A percentile compares a stretch with the other conserved stretches of the same genome.
Conservation (phyloP, 2,888 invertebrate genomes). For the Isotomurus palustris region DNA sequence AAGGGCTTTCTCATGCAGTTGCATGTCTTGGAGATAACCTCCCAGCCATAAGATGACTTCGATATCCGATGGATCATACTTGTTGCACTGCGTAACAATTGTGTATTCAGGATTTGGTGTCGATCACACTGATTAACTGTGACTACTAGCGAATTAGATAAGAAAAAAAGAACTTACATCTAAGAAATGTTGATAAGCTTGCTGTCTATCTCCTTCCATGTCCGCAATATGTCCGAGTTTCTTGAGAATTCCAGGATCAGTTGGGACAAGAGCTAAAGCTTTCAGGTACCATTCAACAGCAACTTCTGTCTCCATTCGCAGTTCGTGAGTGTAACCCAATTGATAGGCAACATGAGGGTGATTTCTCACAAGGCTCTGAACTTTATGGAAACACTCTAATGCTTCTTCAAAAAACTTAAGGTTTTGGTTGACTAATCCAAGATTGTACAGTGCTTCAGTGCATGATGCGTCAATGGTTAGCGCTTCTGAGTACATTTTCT, state of each 20-base stretch:
- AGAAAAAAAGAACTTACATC: conserved; percentile 57
- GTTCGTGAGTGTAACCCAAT: conserved; percentile 71
- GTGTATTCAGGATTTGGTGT: background rate
- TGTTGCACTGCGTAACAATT: conserved; percentile 57
- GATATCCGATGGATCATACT: conserved; percentile 66
- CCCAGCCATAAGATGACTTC: conserved; percentile 83
- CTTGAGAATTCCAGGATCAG: conserved; percentile 83
- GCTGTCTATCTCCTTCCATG: conserved; percentile 82
- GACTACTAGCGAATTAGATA: conserved; percentile 4
- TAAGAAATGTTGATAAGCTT: conserved; percentile 76
- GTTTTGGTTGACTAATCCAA: conserved; percentile 68
- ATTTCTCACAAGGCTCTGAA: conserved; percentile 63
- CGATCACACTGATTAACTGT: background rate
- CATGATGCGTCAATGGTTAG: conserved; percentile 73
- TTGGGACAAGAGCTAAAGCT: conserved; percentile 73
- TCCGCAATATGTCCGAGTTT: conserved; percentile 88
- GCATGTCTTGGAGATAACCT: conserved; percentile 80
- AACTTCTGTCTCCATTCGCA: conserved; percentile 57
- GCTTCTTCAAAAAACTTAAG: conserved; percentile 65
- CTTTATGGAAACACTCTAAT: conserved; percentile 71
- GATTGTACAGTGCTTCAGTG: conserved; percentile 77
- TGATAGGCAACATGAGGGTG: conserved; percentile 73
- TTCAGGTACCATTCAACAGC: conserved; percentile 63
- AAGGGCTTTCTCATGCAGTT: conserved; percentile 81
- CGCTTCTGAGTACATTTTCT: conserved; percentile 68